Base-by-base conservation (phyloP, 2,113 vertebrate genomes). In the Coptodon rendalli region DNA sequence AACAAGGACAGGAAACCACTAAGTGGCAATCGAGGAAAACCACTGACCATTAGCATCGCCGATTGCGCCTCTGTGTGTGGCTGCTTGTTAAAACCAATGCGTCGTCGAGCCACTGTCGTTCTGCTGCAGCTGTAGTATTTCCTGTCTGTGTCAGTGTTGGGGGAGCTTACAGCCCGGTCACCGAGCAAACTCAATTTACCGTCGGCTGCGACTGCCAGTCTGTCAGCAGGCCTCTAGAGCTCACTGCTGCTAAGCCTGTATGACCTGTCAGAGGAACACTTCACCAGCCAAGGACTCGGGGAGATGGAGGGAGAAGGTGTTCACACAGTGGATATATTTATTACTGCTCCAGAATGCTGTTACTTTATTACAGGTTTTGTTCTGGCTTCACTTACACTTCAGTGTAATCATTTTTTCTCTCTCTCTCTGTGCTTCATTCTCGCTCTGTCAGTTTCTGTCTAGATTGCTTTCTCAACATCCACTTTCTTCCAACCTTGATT, bases 331-430 rank as follows among this genome's bases (percentile, higher is more conserved):
- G 90, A 94, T 86, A 91, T 93, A 91, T 96, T 95, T 95, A 95
- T 96, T 95, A 93, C 93, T 85, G 78, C 86, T 90, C 82, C 86
- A 92, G 53, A 92, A 89, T 89, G 90, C 91, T 94, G 86, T 93
- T 92, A 86, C 90, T 95, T 95, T 94, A 95, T 92, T 90, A 92
- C 86, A 81, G 93, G 81, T 89, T 95, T 92, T 95, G 89, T 92
- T 90, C 87, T 93, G 92, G 94, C 94, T 52, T 81, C 88, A 85
- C 56, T 84, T 86, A 81, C 88, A 85, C 59, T 84, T 87, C 93
- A 85, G 68, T 79, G 92, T 95, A 91, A 92, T 91, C 80, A 89
- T 91, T 89, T 68, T 71, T 73, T 6, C 3, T 43, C 10, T 14
- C 12, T 71, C 63, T 52, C 34, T 16, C 68, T 84, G 52, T 40